Conservation (phyloP, 64 coral and sea anemone species). For the Montipora capricornis region DNA sequence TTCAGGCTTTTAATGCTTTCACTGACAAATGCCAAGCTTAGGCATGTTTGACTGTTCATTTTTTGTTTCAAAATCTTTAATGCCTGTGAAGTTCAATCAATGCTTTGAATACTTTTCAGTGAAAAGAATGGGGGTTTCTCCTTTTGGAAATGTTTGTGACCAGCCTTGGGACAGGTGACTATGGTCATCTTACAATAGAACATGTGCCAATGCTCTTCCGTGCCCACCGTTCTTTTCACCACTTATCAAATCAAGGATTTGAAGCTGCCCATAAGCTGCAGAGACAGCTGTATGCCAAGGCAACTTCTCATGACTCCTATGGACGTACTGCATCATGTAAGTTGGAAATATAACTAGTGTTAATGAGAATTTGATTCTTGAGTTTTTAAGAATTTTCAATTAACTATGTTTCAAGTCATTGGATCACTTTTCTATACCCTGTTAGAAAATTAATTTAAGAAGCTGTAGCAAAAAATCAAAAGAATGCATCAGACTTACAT, state of each 20-base stretch:
- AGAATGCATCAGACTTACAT: not conserved
- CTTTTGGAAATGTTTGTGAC: constrained; percentile 39
- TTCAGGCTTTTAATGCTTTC: too few relatives aligned
- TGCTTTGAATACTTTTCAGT: constrained; percentile 36
- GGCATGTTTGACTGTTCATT: too few relatives aligned
- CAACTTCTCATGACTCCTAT: constrained; percentile 29
- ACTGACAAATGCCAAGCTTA: too few relatives aligned
- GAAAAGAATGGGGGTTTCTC: constrained; percentile 56
- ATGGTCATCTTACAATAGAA: constrained; percentile 44
- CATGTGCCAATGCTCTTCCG: constrained; percentile 40
- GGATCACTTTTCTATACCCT: not conserved
- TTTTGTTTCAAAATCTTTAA: too few relatives aligned
- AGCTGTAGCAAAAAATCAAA: not conserved
- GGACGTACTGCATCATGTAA: constrained; percentile 12
- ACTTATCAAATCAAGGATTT: constrained; percentile 30
- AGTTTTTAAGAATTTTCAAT: not conserved
- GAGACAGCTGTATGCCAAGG: constrained; percentile 35
- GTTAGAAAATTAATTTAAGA: not conserved
- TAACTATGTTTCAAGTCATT: not conserved
- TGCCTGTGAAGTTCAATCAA: not conserved
- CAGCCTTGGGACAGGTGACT: constrained; percentile 49
- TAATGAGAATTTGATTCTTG: not conserved
- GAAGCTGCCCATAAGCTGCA: constrained; percentile 32
- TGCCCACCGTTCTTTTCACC: not conserved
- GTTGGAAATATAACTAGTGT: not conserved